A percentile compares a stretch with the other conserved stretches of the same genome.
Evolutionary conservation across 2,113 vertebrate genomes (phyloP).

Genomic region (Eretmochelys imbricata): DNA sequence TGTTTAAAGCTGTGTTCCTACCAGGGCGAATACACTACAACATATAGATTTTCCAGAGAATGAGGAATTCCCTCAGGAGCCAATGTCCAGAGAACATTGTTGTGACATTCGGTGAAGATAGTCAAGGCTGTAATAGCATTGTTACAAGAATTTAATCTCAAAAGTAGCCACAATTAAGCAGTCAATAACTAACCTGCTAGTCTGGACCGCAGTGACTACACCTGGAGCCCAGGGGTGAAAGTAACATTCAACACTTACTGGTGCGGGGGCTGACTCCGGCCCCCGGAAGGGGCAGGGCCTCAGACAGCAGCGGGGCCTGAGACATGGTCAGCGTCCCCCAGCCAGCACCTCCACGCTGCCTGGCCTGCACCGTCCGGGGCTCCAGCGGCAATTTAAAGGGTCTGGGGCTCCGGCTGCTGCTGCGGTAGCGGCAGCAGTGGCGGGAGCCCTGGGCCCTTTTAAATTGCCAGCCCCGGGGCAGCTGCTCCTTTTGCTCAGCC

Average conservation of each 20-base stretch:
- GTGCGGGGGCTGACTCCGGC: too few relatives aligned
- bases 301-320: rapidly evolving
- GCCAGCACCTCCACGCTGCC: too few relatives aligned
- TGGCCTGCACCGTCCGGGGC: too few relatives aligned
- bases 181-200: neutral
- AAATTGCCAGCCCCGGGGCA: too few relatives aligned
- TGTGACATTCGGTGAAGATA: neutral
- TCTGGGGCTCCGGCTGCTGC: too few relatives aligned
- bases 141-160: neutral
- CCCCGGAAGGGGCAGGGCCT: too few relatives aligned
- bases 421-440: too few relatives aligned
- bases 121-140: neutral
- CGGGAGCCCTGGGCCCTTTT: too few relatives aligned
- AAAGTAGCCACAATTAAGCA: neutral
- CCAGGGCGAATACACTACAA: neutral
- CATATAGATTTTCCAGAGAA: neutral
- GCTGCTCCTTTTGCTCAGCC: too few relatives aligned
- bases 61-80: neutral
- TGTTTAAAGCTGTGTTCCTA: neutral
- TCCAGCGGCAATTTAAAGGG: too few relatives aligned
- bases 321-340: too few relatives aligned
- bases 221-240: neutral
- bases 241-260: too few relatives aligned
- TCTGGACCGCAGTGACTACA: neutral
- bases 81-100: neutral